A percentile compares a stretch with the other conserved stretches of the same genome.
Conservation (phyloP, 64 coral and sea anemone species). For the Montipora cactus region DNA sequence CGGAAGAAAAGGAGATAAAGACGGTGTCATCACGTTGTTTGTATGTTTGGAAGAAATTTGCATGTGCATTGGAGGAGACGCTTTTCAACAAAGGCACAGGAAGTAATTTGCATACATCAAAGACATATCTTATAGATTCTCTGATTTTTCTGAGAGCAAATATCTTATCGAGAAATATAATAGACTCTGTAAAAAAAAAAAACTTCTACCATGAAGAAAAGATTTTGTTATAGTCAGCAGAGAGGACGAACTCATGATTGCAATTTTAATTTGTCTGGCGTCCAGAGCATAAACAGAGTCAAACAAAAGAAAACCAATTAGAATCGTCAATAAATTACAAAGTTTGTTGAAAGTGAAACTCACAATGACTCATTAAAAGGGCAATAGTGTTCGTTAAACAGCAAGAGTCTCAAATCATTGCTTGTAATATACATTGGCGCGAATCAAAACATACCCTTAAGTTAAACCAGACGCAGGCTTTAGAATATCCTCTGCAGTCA, state of each 20-base stretch:
- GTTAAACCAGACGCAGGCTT: too few relatives aligned
- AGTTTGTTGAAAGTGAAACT: neutral
- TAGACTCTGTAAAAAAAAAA: too few relatives aligned
- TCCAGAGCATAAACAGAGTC: neutral
- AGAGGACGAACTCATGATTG: neutral
- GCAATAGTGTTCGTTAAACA: slow-evolving; percentile 5
- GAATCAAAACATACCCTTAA: too few relatives aligned
- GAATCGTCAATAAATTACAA: neutral
- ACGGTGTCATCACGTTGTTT: neutral
- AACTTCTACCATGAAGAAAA: neutral
- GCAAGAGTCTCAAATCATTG: neutral
- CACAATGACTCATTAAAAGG: neutral
- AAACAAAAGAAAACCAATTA: slow-evolving; percentile 29
- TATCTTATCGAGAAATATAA: neutral
- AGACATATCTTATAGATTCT: neutral
- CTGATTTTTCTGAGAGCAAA: neutral
- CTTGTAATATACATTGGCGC: too few relatives aligned
- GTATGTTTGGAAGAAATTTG: neutral
- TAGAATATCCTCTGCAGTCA: too few relatives aligned
- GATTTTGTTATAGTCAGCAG: too few relatives aligned
- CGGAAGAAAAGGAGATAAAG: neutral
- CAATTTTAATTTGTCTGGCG: neutral
- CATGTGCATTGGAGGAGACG: slow-evolving; percentile 20
- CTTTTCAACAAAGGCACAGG: neutral
- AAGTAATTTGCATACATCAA: neutral